A percentile compares a stretch with the other conserved stretches of the same genome.
Evolutionary conservation across 2,888 invertebrate species (phyloP).

Genomic region (Pimpla rufipes): DNA sequence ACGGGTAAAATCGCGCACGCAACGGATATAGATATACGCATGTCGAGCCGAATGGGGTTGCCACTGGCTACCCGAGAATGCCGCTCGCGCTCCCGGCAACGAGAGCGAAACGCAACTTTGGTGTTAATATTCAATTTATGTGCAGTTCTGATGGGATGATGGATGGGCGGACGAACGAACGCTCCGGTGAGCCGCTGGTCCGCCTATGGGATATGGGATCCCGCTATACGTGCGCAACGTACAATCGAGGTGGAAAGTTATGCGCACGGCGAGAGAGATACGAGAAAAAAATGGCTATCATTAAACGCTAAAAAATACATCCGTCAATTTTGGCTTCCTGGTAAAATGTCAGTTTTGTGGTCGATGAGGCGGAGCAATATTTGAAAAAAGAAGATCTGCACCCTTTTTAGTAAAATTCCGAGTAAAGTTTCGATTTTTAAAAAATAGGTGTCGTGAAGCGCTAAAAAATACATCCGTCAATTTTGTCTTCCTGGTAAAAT

Average conservation of each 20-base stretch:
- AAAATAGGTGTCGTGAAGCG: slow-evolving; percentile 1
- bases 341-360: not conserved
- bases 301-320: not conserved
- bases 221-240: not conserved
- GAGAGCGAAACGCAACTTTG: slow-evolving; percentile 42
- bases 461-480: slow-evolving; percentile 3
- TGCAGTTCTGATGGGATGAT: slow-evolving; percentile 67
- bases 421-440: too few relatives aligned
- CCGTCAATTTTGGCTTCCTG: not conserved
- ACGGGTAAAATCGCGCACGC: not conserved
- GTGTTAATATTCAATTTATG: slow-evolving; percentile 70
- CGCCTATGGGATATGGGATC: not conserved
- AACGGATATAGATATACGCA: not conserved
- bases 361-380: not conserved
- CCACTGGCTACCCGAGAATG: not conserved
- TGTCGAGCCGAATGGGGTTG: not conserved
- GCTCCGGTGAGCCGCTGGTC: slow-evolving; percentile 12
- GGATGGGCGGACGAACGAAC: slow-evolving; percentile 57
- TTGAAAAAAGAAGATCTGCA: not conserved
- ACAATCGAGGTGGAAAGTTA: slow-evolving; percentile 31
- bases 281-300: slow-evolving; percentile 14
- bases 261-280: not conserved
- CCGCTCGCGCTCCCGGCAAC: not conserved
- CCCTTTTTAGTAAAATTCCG: too few relatives aligned
- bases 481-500: not conserved